phyloP scores from a whole-genome alignment of 2,888 invertebrate species.

The Lutraria lutraria region DNA sequence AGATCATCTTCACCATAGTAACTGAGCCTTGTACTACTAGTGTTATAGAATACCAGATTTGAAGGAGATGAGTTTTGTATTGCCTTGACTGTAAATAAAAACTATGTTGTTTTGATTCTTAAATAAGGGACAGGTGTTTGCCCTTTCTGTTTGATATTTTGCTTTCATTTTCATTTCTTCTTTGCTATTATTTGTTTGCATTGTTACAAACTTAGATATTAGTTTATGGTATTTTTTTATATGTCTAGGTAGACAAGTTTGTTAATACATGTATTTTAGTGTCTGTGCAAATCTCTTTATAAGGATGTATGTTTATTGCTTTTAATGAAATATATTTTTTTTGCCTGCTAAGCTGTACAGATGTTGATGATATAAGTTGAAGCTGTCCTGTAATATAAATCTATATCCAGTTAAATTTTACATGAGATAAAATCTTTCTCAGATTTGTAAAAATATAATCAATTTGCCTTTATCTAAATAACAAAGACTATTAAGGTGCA shows the following conservation, averaged over 20 bases:
- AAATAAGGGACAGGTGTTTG: constrained; percentile 34
- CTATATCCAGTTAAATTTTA: too few species aligned
- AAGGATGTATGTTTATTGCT: not conserved
- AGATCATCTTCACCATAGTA: not conserved
- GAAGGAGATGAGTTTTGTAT: not conserved
- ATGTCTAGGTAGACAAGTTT: constrained; percentile 19
- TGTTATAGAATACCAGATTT: not conserved
- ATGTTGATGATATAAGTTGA: not conserved
- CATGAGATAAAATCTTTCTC: too few species aligned
- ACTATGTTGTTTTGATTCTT: constrained; percentile 1
- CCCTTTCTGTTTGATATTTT: constrained; percentile 17
- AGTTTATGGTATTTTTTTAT: constrained; percentile 2
- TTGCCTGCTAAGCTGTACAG: not conserved
- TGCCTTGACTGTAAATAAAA: not conserved
- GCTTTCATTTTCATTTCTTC: not conserved
- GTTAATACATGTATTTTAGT: constrained; percentile 2
- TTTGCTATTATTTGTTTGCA: constrained; percentile 30
- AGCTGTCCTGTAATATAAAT: too few species aligned
- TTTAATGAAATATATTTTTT: not conserved
- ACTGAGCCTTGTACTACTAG: not conserved
- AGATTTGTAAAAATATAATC: too few species aligned
- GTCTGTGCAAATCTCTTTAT: not conserved
- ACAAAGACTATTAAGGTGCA: too few species aligned
- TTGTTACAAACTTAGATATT: constrained; percentile 29
- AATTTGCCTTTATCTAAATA: too few species aligned